Base-by-base conservation (phyloP, 2,888 invertebrate genomes). In the Sinohyriopsis cumingii region DNA sequence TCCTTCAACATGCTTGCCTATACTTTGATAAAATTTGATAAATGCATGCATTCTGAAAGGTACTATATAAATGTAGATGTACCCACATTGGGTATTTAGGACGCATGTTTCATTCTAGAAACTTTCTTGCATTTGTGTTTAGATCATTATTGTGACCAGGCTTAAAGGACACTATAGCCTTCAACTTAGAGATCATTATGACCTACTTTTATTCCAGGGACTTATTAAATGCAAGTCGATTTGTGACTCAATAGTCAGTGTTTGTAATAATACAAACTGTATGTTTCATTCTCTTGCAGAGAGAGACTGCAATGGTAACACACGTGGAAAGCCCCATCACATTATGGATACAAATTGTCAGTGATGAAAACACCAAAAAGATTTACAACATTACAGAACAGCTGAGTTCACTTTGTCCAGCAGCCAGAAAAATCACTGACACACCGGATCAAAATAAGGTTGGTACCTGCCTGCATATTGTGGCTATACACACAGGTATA, bases 281-380 rank as follows among this genome's bases (percentile, higher is more conserved):
- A 3, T 56, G 19, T 71, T 55, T 60, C 68, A 53, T 57, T 59
- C 45, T 55, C 59, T 72, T 69, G 20, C 68, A 79, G 70, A 76
- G 80, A 78, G 83, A 83, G 55, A 68, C 77, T 3, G 79, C 81
- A 12, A 70, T 84, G 69, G 76, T 85, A 20, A 82, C 84, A 7
- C 78, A 81, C 76, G 83, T 85, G 22, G 86, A 87, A 69, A 83
- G 73, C 24, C 83, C 85, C 5, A 79, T 83, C n/a, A 70, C 80
- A 24, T 61, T 85, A 24, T 87, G 86, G 86, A 76, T 81, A 20
- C 87, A 87, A 67, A 74, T 75, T 0, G 73, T 85, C 18, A 82
- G 66, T 61, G 82, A 81, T 61, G 82, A 82, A 53, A 81, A 80
- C 66, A 76, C 77, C 9, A 72, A 77, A 59, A 82, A 80, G 9